Percentiles rank a stretch among this genome's conserved stretches.
Evolutionary conservation across 2,113 vertebrate species (phyloP).

Genomic region (Strigops habroptila): DNA sequence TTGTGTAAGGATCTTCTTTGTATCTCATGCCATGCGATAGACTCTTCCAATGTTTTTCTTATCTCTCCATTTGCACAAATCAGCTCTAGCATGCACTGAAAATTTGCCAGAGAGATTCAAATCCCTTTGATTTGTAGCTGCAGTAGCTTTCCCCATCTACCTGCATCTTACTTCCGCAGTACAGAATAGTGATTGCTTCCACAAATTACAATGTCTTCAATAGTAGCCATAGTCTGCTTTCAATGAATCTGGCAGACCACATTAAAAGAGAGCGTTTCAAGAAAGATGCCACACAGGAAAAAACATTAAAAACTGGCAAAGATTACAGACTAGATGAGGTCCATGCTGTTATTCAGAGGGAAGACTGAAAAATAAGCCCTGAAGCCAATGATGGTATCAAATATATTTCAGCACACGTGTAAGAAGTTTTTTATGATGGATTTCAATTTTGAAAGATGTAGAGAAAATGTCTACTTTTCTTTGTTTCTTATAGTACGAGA

Average conservation of each 20-base stretch:
- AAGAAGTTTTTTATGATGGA: not conserved
- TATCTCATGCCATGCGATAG: not conserved
- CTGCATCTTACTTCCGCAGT: not conserved
- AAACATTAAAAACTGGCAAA: not conserved
- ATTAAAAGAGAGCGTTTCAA: not conserved
- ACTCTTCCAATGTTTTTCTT: not conserved
- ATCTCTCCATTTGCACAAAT: not conserved
- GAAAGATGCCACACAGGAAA: not conserved
- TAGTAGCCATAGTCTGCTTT: not conserved
- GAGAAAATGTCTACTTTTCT: not conserved
- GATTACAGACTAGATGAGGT: not conserved
- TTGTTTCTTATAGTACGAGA: not conserved
- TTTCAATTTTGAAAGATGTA: not conserved
- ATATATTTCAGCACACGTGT: fast-evolving
- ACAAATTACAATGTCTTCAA: not conserved
- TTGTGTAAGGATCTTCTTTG: not conserved
- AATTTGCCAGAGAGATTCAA: not conserved
- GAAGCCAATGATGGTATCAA: not conserved
- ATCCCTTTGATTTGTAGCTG: not conserved
- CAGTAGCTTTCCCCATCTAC: not conserved
- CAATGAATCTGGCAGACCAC: not conserved
- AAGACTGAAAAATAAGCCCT: not conserved
- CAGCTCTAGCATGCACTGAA: not conserved
- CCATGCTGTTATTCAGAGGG: not conserved
- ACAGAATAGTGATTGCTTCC: not conserved